These are phyloP conservation scores for Callospermophilus lateralis DNA, from an alignment of 2,113 vertebrate species.

Conservation along the genomic window DNA sequence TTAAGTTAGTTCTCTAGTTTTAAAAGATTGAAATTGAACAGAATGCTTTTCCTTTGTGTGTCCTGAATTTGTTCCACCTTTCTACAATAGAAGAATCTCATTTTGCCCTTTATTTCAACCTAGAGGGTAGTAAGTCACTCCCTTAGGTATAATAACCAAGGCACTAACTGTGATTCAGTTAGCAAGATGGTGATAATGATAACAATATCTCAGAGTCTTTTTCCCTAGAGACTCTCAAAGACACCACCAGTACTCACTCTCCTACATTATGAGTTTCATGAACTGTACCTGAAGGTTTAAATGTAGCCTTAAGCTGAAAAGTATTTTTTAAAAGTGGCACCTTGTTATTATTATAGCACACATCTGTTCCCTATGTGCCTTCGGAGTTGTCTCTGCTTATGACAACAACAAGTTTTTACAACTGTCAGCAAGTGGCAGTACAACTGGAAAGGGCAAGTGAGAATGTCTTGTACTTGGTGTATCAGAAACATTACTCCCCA, in stretches of 20 bases:
- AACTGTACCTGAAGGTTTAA: slow-evolving; percentile 77
- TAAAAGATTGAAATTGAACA: slow-evolving; percentile 36
- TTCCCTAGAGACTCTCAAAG: slow-evolving; percentile 48
- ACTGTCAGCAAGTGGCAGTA: slow-evolving; percentile 56
- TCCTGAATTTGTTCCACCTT: slow-evolving; percentile 54
- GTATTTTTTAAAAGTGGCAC: slow-evolving; percentile 65
- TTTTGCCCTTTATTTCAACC: slow-evolving; percentile 72
- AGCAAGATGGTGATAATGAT: slow-evolving; percentile 76
- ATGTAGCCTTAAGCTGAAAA: slow-evolving; percentile 68
- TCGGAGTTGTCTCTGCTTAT: slow-evolving; percentile 59
- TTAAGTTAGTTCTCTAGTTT: slow-evolving; percentile 67
- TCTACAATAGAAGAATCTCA: slow-evolving; percentile 54
- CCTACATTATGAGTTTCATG: slow-evolving; percentile 74
- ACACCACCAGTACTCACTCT: slow-evolving; percentile 39
- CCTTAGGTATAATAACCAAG: slow-evolving; percentile 58
- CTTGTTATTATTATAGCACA: slow-evolving; percentile 75
- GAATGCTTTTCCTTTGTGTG: slow-evolving; percentile 63
- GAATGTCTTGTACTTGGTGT: slow-evolving; percentile 12
- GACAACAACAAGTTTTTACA: slow-evolving; percentile 74
- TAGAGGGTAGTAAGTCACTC: slow-evolving; percentile 77
- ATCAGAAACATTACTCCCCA: not conserved
- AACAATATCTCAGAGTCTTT: slow-evolving; percentile 77
- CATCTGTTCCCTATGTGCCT: slow-evolving; percentile 43
- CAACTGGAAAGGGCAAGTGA: not conserved
- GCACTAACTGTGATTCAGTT: slow-evolving; percentile 75